Conservation (phyloP, 2,797 vertebrate genomes). For the Trematomus bernacchii region DNA sequence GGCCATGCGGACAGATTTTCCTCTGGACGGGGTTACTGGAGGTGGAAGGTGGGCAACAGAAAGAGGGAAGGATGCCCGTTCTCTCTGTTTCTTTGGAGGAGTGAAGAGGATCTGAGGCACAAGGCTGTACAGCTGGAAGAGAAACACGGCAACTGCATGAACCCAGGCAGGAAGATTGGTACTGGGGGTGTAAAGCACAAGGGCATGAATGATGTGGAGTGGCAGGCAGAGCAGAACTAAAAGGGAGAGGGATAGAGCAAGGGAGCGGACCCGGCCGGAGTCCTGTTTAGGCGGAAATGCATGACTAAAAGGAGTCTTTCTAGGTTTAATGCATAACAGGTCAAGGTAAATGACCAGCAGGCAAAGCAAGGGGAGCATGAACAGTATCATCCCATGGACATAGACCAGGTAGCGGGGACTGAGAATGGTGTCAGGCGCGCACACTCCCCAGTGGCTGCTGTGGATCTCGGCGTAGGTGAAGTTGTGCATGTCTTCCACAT, state of each 20-base stretch:
- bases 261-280: slow-evolving; percentile 57
- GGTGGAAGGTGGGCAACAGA: slow-evolving; percentile 49
- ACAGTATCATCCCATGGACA: slow-evolving; percentile 77
- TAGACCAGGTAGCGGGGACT: slow-evolving; percentile 82
- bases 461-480: slow-evolving; percentile 81
- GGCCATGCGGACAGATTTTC: slow-evolving; percentile 63
- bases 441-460: slow-evolving; percentile 81
- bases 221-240: slow-evolving; percentile 86
- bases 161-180: slow-evolving; percentile 72
- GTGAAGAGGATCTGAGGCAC: slow-evolving; percentile 86
- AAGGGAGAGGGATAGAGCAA: slow-evolving; percentile 82
- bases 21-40: slow-evolving; percentile 42
- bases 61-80: slow-evolving; percentile 49
- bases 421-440: slow-evolving; percentile 80
- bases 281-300: slow-evolving; percentile 58
- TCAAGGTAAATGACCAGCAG: slow-evolving; percentile 81
- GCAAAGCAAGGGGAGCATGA: slow-evolving; percentile 81
- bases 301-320: slow-evolving; percentile 53
- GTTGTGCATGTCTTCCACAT: slow-evolving; percentile 74
- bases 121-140: slow-evolving; percentile 85
- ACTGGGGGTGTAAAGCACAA: slow-evolving; percentile 74
- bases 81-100: slow-evolving; percentile 59
- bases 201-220: slow-evolving; percentile 79
- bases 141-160: slow-evolving; percentile 62
- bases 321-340: slow-evolving; percentile 75